Percentiles rank a stretch among this genome's conserved stretches.
Evolutionary conservation across 2,113 vertebrate species (phyloP).

Genomic region (Aplodontia rufa): DNA sequence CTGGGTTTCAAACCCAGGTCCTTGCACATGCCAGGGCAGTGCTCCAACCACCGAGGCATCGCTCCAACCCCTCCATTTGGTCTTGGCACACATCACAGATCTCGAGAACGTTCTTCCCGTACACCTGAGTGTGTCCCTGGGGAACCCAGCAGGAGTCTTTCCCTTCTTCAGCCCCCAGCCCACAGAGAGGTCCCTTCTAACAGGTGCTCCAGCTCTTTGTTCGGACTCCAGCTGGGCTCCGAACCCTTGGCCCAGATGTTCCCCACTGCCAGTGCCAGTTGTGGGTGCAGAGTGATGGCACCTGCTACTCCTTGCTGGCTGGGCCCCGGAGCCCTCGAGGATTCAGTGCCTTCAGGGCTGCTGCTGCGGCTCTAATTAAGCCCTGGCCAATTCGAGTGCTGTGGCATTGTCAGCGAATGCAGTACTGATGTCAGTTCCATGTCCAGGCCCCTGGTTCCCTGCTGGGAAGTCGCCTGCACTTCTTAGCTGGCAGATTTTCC

Average conservation of each 20-base stretch:
- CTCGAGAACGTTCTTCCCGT: fast-evolving
- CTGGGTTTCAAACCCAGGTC: too few species aligned
- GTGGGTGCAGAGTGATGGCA: neutral
- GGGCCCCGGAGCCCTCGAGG: conserved; percentile 51
- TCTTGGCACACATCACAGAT: neutral
- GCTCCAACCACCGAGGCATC: too few species aligned
- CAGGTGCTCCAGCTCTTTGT: neutral
- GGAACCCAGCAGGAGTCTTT: neutral
- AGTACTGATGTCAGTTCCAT: conserved; percentile 77
- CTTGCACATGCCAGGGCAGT: too few species aligned
- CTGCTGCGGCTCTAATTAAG: conserved; percentile 83
- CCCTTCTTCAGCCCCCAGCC: neutral
- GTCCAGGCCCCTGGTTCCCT: conserved; percentile 77
- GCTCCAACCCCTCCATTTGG: too few species aligned
- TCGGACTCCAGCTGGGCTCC: neutral
- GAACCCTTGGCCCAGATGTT: neutral
- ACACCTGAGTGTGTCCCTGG: neutral
- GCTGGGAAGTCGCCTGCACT: conserved; percentile 77
- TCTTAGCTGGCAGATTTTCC: conserved; percentile 59
- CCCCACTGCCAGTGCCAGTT: neutral
- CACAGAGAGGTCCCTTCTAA: neutral
- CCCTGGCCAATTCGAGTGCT: conserved; percentile 83
- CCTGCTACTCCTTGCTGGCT: conserved; percentile 69
- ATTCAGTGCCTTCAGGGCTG: conserved; percentile 80
- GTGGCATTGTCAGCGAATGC: conserved; percentile 70